These are phyloP conservation scores for Thysanoteuthis rhombus DNA, from an alignment of 2,888 invertebrate species.

Conservation along the genomic window DNA sequence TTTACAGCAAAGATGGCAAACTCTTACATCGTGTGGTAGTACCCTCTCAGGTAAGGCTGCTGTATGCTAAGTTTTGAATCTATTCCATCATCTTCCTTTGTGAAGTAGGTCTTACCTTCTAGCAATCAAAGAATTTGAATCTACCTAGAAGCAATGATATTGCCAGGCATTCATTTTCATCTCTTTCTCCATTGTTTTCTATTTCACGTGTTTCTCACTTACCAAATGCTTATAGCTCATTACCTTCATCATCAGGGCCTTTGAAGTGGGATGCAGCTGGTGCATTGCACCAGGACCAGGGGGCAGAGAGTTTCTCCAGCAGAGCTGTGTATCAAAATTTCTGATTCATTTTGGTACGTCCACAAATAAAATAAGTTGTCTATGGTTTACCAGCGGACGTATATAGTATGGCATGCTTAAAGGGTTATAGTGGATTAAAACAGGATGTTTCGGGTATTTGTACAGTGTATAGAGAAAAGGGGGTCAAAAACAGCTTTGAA, in stretches of 20 bases:
- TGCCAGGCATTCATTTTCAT: not conserved
- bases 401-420: too few species aligned
- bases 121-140: not conserved
- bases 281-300: too few species aligned
- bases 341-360: too few species aligned
- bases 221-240: not conserved
- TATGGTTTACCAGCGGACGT: too few species aligned
- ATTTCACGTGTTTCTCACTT: not conserved
- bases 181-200: not conserved
- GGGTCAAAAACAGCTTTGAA: too few species aligned
- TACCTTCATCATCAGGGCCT: not conserved
- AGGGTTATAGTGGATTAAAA: too few species aligned
- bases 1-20: conserved; percentile 87
- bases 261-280: too few species aligned
- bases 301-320: too few species aligned
- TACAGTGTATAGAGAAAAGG: too few species aligned
- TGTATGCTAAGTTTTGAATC: not conserved
- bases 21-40: conserved; percentile 73
- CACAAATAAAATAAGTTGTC: too few species aligned
- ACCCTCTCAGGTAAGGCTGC: conserved; percentile 58
- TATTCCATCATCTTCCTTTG: not conserved
- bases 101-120: not conserved
- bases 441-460: too few species aligned
- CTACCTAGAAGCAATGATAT: not conserved
- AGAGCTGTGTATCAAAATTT: too few species aligned